A percentile compares a stretch with the other conserved stretches of the same genome.
phyloP scores from a whole-genome alignment of 2,113 vertebrate species.

The Tamias sibiricus region DNA sequence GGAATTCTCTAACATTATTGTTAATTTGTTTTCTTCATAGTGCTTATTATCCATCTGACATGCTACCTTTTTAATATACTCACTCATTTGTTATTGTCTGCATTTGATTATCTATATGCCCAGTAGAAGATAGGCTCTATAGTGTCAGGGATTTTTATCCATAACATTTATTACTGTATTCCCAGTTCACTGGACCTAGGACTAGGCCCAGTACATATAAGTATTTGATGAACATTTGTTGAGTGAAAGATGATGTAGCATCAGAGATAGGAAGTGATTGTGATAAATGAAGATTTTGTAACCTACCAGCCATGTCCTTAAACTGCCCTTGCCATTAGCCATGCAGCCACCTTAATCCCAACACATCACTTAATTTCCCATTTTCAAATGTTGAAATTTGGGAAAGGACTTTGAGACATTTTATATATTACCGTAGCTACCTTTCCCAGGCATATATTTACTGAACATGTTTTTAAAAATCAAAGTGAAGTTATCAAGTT shows the following conservation, averaged over 20 bases:
- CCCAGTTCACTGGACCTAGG: background rate
- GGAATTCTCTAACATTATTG: background rate
- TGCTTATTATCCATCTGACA: background rate
- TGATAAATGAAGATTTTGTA: conserved; percentile 11
- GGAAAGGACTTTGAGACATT: background rate
- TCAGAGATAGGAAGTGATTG: background rate
- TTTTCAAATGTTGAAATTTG: conserved; percentile 19
- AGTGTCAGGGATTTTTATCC: background rate
- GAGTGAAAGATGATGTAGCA: background rate
- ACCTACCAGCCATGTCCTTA: background rate
- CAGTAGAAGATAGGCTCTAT: background rate
- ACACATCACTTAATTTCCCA: background rate
- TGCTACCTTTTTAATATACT: background rate
- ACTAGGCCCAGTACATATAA: background rate
- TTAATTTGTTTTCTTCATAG: background rate
- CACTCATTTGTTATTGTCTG: background rate
- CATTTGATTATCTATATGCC: background rate
- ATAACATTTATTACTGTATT: background rate
- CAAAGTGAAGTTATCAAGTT: conserved; percentile 48
- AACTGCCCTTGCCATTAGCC: background rate
- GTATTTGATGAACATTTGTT: background rate
- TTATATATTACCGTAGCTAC: background rate
- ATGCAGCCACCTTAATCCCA: background rate
- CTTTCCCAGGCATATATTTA: background rate
- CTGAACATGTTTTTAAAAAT: conserved; percentile 7